Conservation (phyloP, 2,888 invertebrate genomes). For the Neoascia interrupta region DNA sequence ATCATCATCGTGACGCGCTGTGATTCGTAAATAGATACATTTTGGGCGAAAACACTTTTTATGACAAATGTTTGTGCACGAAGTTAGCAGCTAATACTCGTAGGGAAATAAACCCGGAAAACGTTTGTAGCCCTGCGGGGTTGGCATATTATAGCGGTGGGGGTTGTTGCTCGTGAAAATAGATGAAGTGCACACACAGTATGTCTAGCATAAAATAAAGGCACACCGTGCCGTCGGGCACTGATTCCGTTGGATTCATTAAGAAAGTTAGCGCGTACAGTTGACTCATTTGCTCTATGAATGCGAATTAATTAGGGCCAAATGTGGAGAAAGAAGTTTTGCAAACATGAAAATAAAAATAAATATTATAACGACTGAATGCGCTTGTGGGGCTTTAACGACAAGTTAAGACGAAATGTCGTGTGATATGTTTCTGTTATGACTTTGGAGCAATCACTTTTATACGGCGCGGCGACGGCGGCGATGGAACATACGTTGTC, state of each 20-base stretch:
- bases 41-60: conserved; percentile 27
- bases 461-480: too few species aligned
- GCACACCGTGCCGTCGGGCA: too few species aligned
- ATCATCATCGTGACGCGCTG: conserved; percentile 24
- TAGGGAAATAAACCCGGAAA: conserved; percentile 24
- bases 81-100: conserved; percentile 48
- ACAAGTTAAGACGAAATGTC: too few species aligned
- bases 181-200: too few species aligned
- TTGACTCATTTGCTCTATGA: conserved; percentile 43
- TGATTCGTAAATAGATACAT: conserved; percentile 49
- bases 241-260: conserved; percentile 30
- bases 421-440: too few species aligned
- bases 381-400: conserved; percentile 18
- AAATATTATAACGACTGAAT: conserved; percentile 9
- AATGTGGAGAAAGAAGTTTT: conserved; percentile 12
- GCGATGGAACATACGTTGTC: too few species aligned
- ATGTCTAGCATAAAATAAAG: too few species aligned
- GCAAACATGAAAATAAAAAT: conserved; percentile 2
- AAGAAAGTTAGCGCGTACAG: conserved; percentile 39
- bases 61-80: conserved; percentile 34
- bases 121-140: too few species aligned
- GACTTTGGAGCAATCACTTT: too few species aligned
- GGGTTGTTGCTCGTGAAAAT: conserved; percentile 35
- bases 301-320: conserved; percentile 35
- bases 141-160: conserved; percentile 4